Conservation (phyloP, 2,888 invertebrate genomes). For the Tetranychus truncatus region DNA sequence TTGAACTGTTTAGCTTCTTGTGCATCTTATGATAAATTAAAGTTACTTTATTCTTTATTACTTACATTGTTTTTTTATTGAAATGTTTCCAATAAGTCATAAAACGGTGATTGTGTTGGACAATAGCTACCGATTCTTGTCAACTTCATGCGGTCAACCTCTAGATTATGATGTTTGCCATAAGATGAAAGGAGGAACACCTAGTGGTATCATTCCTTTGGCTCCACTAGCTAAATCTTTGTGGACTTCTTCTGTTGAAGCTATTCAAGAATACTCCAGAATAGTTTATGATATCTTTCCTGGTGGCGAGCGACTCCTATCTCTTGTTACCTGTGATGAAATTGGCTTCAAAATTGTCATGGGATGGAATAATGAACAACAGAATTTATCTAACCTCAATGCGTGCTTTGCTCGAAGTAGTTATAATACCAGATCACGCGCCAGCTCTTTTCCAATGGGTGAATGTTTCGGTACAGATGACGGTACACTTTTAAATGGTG, state of each 20-base stretch:
- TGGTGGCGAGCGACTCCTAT: constrained; percentile 56
- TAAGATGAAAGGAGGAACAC: constrained; percentile 42
- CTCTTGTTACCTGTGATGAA: constrained; percentile 4
- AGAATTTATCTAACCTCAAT: constrained; percentile 16
- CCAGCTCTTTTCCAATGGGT: not conserved
- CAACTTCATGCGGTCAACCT: constrained; percentile 52
- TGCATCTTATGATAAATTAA: no score
- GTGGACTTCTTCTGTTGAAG: constrained; percentile 91
- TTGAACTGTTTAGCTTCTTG: no score
- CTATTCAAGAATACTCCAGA: constrained; percentile 82
- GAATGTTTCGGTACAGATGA: not conserved
- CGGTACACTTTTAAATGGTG: not conserved
- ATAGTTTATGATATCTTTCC: constrained; percentile 96
- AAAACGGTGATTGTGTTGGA: constrained; percentile 92
- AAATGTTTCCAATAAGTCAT: constrained; percentile 44
- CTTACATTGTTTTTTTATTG: no score
- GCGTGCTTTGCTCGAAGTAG: constrained; percentile 6
- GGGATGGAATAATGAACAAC: constrained; percentile 20
- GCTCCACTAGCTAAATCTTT: constrained; percentile 73
- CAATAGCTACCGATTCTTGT: constrained; percentile 73
- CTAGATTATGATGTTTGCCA: constrained; percentile 60
- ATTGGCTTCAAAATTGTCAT: constrained; percentile 11
- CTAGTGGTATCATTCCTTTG: constrained; percentile 50
- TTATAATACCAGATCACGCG: not conserved
- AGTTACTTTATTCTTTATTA: no score